Evolutionary conservation across 2,888 invertebrate genomes (phyloP), one percentile per base, ranked within the genome.

Genomic region (Anthophora plumipes): DNA sequence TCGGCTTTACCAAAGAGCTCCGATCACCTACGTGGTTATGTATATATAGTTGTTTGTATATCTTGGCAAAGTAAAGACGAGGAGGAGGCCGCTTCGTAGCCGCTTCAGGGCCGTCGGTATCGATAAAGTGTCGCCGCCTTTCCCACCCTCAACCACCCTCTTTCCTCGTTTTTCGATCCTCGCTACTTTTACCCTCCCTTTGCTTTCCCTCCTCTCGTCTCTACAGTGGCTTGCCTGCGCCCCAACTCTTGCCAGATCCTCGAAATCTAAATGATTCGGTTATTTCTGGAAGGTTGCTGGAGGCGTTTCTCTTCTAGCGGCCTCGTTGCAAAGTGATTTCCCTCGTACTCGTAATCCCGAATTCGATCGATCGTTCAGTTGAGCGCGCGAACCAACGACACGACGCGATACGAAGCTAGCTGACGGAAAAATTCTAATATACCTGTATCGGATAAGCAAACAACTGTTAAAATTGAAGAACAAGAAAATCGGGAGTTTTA

Each of bases 331-430:
- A 91, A 91, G 91, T 91, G 91, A 91, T 90, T 91, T 91, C 86
- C 90, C 90, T 90, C 90, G 90, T 90, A 89, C 86, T 81, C 81
- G 84, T 89, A 89, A 91, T 90, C 89, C 90, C 78, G 85, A 86
- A 86, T 84, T 86, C 86, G 86, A 88, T 88, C 88, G 89, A 90
- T 89, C 64, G 64, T 9, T 43, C 87, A 88, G 68, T 59, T 76
- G 57, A 55, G 59, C 39, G 64, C 79, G 41, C 70, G 48, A 54
- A 54, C 31, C 46, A 41, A 41, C 64, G 37, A 55, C 37, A 37
- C 37, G 22, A n/a, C n/a, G 25, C 39, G 20, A 17, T 22, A n/a
- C 9, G 11, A 6, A 7, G 64, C 48, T 20, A 22, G 67, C 12
- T 57, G 12, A 20, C 63, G 50, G 67, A 41, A 55, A 54, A 63